Base-by-base conservation (phyloP, 2,113 vertebrate species). In the Speoplatyrhinus poulsoni region DNA sequence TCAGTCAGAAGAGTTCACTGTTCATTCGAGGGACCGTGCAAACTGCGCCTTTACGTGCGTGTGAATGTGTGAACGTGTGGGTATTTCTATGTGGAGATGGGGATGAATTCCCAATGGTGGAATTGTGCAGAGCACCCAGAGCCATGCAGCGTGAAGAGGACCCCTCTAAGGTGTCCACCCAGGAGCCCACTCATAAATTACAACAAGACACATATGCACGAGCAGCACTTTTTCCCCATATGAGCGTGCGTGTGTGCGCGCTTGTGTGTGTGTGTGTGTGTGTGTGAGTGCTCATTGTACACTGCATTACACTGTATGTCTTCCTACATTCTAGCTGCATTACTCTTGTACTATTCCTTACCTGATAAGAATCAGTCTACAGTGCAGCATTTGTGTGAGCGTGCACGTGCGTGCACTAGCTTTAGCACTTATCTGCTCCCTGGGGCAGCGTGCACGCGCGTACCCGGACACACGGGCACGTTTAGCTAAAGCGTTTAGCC, bases 171-270 rank as follows among this genome's bases (percentile, higher is more conserved):
- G 87, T 81, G 33, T 85, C 86, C 80, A 36, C 87, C 82, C 81
- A 81, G 76, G 85, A 85, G 86, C 82, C 84, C 90, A 90, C 93
- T 95, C 95, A 90, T 93, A 85, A 91, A 93, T 94, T 95, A 96
- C 92, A 90, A 86, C 91, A 73, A 91, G 92, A 93, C 91, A 93
- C 93, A 92, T 91, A 84, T 91, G 91, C 89, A 78, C 73, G 82
- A 80, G 60, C 89, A 91, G 91, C 90, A 88, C 69, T 92, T 92
- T 85, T 47, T 58, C 12, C 81, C 74, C 59, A 55, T 68, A 56
- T 36, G 13, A 41, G 58, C 57, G 48, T 46, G 48, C 32, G 57
- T 53, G 67, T 52, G 48, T 19, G 19, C 12, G 32, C 16, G 56
- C 11, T 26, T 52, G 46, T 36, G 47, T 52, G 46, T 57, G 52